Evolutionary conservation across 1,140 invertebrate genomes (phyloP).

Genomic region (fruit fly (Drosophila melanogaster)): DNA sequence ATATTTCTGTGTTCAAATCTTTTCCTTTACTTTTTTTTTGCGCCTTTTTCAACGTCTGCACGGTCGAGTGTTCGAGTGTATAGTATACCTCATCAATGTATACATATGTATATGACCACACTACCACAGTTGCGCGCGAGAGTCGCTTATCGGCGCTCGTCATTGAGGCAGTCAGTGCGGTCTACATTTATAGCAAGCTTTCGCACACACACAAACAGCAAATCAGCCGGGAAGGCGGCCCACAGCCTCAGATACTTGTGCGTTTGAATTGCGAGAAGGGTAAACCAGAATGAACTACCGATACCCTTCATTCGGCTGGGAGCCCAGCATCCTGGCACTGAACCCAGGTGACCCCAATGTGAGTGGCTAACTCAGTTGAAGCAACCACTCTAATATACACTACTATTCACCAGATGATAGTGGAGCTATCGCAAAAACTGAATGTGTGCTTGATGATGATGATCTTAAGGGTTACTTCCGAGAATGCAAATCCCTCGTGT

Average conservation of each 20-base stretch:
- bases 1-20: slow-evolving; percentile 70
- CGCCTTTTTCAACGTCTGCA: slow-evolving; percentile 62
- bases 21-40: slow-evolving; percentile 35
- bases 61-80: slow-evolving; percentile 13
- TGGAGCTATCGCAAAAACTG: too few species aligned
- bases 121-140: slow-evolving; percentile 13
- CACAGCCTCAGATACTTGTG: slow-evolving; percentile 56
- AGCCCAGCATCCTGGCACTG: slow-evolving; percentile 1
- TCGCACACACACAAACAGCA: slow-evolving; percentile 9
- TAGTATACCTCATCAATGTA: slow-evolving; percentile 5
- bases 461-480: too few species aligned
- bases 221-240: slow-evolving; percentile 8
- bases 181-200: slow-evolving; percentile 72
- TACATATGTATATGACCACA: background rate
- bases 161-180: slow-evolving; percentile 65
- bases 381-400: background rate
- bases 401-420: too few species aligned
- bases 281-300: slow-evolving; percentile 23
- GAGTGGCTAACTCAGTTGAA: background rate
- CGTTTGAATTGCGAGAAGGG: slow-evolving; percentile 55
- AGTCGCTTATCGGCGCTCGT: slow-evolving; percentile 68
- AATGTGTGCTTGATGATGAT: too few species aligned
- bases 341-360: slow-evolving; percentile 9
- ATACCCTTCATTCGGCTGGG: slow-evolving; percentile 14
- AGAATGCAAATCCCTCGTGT: background rate